Evolutionary conservation across 2,888 invertebrate species (phyloP), one percentile per base, ranked within the genome.

Genomic region (Clistopyga incitator): DNA sequence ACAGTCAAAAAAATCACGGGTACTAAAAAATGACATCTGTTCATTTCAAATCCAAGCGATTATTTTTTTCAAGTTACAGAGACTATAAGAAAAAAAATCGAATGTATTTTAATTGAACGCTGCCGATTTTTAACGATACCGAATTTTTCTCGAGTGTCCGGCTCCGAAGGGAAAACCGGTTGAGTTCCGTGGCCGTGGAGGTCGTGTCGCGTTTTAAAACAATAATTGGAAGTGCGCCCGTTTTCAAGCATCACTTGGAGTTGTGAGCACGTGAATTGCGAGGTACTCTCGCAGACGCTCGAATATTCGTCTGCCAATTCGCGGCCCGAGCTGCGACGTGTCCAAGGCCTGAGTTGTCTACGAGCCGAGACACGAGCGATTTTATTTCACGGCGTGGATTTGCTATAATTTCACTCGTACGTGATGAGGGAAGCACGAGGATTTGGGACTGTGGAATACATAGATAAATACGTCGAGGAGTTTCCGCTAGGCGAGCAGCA

Each of bases 401-500:
- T 10, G 0, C 0, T 8, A 38, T 20, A 20, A 45, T 23, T 65
- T 65, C 11, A n/a, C n/a, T 15, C 67, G 45, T 20, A 10, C n/a
- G n/a, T 8, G 65, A 23, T 65, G n/a, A 45, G 34, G 64, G 47
- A 75, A 75, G 34, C 64, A 11, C 52, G 52, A 75, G 61, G 72
- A 38, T 56, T 59, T 8, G 50, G 75, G 34, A 64, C 52, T 34
- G 38, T 38, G 23, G 75, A 50, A 75, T 75, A 64, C 50, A 81
- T 8, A 52, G 59, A 74, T 67, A 64, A 38, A 38, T 20, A 64
- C 82, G 84, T 83, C 75, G 81, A 84, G 56, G 81, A 85, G 82
- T 77, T 81, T 94, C 94, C 94, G 92, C 94, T 94, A 94, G 94
- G 94, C 94, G 93, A 93, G 92, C 91, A 93, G 90, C 92, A 93